Evolutionary conservation across 2,888 invertebrate species (phyloP), one percentile per base, ranked within the genome.

Genomic region (Melieria picta): DNA sequence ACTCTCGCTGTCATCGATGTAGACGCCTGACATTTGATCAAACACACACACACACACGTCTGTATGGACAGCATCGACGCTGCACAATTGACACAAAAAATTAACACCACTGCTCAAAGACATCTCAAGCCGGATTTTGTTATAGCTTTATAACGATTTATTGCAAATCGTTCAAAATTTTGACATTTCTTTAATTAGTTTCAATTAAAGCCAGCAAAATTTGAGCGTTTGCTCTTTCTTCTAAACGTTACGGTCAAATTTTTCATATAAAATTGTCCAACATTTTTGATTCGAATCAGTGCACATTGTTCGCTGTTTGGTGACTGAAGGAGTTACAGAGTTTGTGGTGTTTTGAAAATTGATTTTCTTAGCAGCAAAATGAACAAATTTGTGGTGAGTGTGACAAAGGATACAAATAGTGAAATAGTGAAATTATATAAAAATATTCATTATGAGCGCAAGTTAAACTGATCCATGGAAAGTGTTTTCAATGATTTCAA

Each of bases 311-410:
- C 16, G 13, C 3, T 10, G 55, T 55, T 45, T n/a, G 52, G 64
- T 2, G 58, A 48, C 58, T 60, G 13, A 50, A 46, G 16, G 47
- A 50, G 43, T 2, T n/a, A 13, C 48, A 10, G 10, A 46, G 42
- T 63, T 52, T 52, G 9, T 45, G 57, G 60, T 16, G 47, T 58
- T 48, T 55, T 11, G 47, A 46, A 46, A 13, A 55, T 43, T 56
- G 47, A 58, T 30, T 4, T 47, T 46, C 10, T 42, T 56, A 50
- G 3, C 58, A 76, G 65, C 30, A 79, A 62, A 61, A 84, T 85
- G 84, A 79, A 80, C 64, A 77, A 77, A 61, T 79, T 80, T 77
- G 74, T 81, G 81, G 84, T 84, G 77, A 83, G 82, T 76, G 43
- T 13, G 16, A 11, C 6, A 42, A 7, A 30, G 11, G 45, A 62